A percentile compares a stretch with the other conserved stretches of the same genome.
These are phyloP conservation scores for Crotalus helleri DNA, from an alignment of 2,113 vertebrate genomes.

Conservation along the genomic window DNA sequence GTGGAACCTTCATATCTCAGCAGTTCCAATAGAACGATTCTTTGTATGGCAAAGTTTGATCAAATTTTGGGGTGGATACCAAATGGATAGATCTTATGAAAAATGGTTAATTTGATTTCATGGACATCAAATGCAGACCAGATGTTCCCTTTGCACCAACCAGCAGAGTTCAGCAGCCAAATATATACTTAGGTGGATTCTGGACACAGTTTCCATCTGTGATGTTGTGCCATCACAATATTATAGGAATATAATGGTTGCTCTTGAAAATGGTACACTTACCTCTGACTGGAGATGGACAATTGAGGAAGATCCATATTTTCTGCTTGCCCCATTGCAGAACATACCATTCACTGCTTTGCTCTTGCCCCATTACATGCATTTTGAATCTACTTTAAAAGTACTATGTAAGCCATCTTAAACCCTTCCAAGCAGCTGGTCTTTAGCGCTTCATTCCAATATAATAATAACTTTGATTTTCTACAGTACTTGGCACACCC, in stretches of 20 bases:
- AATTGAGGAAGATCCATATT: background rate
- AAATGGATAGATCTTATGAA: background rate
- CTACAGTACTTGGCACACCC: background rate
- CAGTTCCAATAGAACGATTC: background rate
- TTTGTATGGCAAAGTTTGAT: background rate
- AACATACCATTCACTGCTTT: background rate
- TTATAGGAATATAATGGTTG: background rate
- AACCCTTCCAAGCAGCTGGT: background rate
- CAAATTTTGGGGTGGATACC: background rate
- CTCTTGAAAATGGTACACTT: background rate
- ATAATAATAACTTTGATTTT: background rate
- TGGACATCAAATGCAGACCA: background rate
- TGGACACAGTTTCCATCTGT: background rate
- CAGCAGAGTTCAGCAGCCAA: background rate
- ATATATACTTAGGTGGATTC: background rate
- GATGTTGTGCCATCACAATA: background rate
- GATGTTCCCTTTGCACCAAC: background rate
- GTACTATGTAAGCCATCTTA: background rate
- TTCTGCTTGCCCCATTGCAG: background rate
- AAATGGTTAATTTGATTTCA: background rate
- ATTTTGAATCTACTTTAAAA: background rate
- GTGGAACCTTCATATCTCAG: background rate
- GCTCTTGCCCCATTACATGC: background rate
- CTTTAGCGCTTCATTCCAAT: background rate
- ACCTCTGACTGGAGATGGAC: background rate